Base-by-base conservation (phyloP, 2,888 invertebrate genomes). In the Acrobasis suavella region DNA sequence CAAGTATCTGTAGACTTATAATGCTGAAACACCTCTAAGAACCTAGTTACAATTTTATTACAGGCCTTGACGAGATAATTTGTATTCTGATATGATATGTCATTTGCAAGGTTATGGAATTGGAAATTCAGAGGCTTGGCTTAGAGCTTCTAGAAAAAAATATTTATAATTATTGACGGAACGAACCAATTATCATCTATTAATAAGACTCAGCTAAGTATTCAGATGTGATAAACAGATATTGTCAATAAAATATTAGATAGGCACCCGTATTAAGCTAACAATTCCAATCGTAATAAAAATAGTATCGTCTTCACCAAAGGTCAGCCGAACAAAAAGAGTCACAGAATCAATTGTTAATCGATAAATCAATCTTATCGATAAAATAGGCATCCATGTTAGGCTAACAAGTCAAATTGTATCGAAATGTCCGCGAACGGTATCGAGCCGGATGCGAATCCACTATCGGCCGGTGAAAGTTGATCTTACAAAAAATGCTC, bases 401-500 rank as follows among this genome's bases (percentile, higher is more conserved):
- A 62, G 61, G 56, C 68, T 73, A 74, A 69, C 73, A 74, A 74
- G 64, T 74, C 72, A 65, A 71, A 77, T 75, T 75, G 70, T 70
- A 86, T 80, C 77, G 78, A 77, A 78, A 84, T 83, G 83, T 82
- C 78, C 82, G 77, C 79, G 84, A 88, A 87, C 87, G 85, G 89
- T 86, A 86, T 81, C 75, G 74, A 68, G 72, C 91, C 91, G 91
- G 91, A 91, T 88, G 82, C 86, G 81, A 87, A 79, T 81, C 85
- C 82, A 86, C 87, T 86, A 87, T 87, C 83, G 85, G 81, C 74
- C 70, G 90, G 91, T 91, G 91, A 92, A 92, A 92, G 91, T 92
- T 90, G 89, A 83, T 80, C 83, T 85, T 83, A 91, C 90, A 91
- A 92, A 92, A 92, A 92, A 91, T 90, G 91, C 87, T 91, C 91